Base-by-base conservation (phyloP, 2,113 vertebrate genomes). In the Alaudala cheleensis region DNA sequence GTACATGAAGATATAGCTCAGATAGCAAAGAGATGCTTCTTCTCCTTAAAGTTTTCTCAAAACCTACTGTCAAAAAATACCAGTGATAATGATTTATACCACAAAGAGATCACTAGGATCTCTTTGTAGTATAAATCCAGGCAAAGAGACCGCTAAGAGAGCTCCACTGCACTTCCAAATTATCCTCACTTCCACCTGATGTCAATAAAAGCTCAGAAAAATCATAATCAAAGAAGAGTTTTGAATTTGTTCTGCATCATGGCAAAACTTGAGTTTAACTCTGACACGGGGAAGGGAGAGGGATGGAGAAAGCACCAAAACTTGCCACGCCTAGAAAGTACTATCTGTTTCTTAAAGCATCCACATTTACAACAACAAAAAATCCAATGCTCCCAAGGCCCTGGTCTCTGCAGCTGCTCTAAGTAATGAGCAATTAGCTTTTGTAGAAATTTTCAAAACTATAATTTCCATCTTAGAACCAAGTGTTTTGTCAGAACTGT, bases 391-490 rank as follows among this genome's bases (percentile, higher is more conserved):
- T 86, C 21, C 61, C 45, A 50, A 8, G 29, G 37, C 57, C 57
- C n/a, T 71, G 25, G 42, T 40, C 50, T 90, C 71, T 42, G 24
- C 71, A 78, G 53, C 65, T 71, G n/a, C 62, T 58, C 50, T 81
- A 83, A 94, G 90, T 92, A 94, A 42, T 19, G 17, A 86, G 88
- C 64, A 86, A 95, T 83, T 76, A 82, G 67, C 83, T 93, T 92
- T 51, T 78, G 82, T 9, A 79, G 26, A 69, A 69, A 50, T 50
- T 70, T 25, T 73, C 14, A 61, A 82, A 92, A 18, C 28, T 45
- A 34, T 44, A 81, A 57, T 86, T 76, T 94, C 56, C 34, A 7
- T 34, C 56, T 56, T 19, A 47, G 49, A 89, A 79, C 5, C 37
- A 40, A 89, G 51, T 76, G 57, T 60, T 88, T 78, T 64, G 31